Base-by-base conservation (phyloP, 2,888 invertebrate genomes). In the Oxystoma pomonae region DNA sequence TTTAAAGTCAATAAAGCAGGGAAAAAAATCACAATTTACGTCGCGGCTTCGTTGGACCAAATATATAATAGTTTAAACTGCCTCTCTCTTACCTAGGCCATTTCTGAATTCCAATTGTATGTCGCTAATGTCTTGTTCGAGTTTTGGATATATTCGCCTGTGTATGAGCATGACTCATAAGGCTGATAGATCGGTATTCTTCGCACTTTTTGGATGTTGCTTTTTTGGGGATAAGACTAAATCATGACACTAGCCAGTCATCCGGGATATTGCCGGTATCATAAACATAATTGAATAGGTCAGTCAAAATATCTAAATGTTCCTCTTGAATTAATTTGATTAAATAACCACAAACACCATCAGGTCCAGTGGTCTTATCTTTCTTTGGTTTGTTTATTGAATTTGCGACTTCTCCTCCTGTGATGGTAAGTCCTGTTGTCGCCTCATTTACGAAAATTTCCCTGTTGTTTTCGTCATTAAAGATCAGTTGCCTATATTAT, bases 161-260 rank as follows among this genome's bases (percentile, higher is more conserved):
- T 61, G 61, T 1, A 61, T 21, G 9, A 2, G 20, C 17, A 17
- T 61, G 61, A 9, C 57, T 57, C 61, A 61, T 56, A 16, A 61
- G 50, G 16, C 50, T 50, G 1, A 61, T 56, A 1, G 49, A 20
- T 56, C 21, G 20, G 21, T 60, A 18, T 16, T 61, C 57, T 5
- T 56, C 35, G 3, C 57, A 57, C 9, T 22, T 56, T 35, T 35
- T 57, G 18, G 56, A 1, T 49, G 17, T 61, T 20, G 2, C 1
- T 16, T 58, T 58, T 35, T 58, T 58, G 22, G 18, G 58, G 19
- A 57, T 20, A 35, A 21, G 21, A 53, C 52, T 35, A 35, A 55
- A 58, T 5, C 16, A 12, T 50, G 59, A 58, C 35, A 12, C 7
- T 17, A 35, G 16, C 59, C 59, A 58, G 9, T 50, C 49, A 17